Evolutionary conservation across 2,797 vertebrate species (phyloP), one percentile per base, ranked within the genome.

Genomic region (Holocentrus rufus): DNA sequence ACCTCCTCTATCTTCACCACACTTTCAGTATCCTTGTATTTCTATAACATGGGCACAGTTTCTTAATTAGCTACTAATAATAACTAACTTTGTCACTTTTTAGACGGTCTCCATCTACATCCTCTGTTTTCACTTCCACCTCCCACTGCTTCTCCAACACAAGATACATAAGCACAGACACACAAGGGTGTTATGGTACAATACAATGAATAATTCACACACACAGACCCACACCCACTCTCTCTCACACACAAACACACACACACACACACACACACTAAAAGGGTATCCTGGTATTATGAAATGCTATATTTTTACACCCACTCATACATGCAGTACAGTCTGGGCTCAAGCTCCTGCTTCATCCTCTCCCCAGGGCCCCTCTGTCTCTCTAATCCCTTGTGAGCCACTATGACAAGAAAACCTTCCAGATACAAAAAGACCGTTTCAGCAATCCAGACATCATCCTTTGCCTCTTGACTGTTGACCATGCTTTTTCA

Each of bases 1-100:
- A 98, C 95, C 81, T 96, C 96, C 85, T 96, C 91, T 42, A 98
- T 96, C 87, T 92, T 95, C 90, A 99, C 91, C 18, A 93, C 92
- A 0, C 94, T 83, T 83, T 98, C 96, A 27, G 96, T 87, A 3
- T 98, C 97, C 80, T 97, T 97, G 91, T 95, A 98, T 86, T 98
- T 98, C 97, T 99, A 65, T 1, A 62, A 80, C 63, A 74, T 39
- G 80, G 56, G 85, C 5, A 72, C n/a, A 64, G 7, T 17, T 23
- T 11, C 18, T 20, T 25, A 2, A 20, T 69, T 56, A 65, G 27
- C 10, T 6, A 30, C 11, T 27, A 9, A 56, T n/a, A n/a, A n/a
- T n/a, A n/a, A n/a, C n/a, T n/a, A n/a, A n/a, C n/a, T n/a, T n/a
- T n/a, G n/a, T n/a, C n/a, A n/a, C n/a, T n/a, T n/a, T n/a, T n/a